Evolutionary conservation across 2,797 vertebrate genomes (phyloP).

Genomic region (Phoxinus dragarum): DNA sequence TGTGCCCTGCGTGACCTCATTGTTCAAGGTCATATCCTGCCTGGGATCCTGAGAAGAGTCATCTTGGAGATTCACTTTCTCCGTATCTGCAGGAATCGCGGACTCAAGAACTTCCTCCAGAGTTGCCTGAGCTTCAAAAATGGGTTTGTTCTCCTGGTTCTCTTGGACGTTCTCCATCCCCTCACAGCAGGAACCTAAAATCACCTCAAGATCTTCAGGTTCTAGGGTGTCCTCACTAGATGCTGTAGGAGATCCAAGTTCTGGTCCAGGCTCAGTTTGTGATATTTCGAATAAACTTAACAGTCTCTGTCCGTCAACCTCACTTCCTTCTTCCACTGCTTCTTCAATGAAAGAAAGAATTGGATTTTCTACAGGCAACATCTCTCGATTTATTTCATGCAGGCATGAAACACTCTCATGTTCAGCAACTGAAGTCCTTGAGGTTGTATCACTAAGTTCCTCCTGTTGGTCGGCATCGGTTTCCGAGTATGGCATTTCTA

Average conservation of each 20-base stretch:
- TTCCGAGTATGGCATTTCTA: conserved; percentile 9
- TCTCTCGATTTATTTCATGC: conserved; percentile 1
- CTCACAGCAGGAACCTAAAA: conserved; percentile 9
- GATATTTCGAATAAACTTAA: conserved; percentile 26
- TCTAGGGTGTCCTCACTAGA: conserved; percentile 54
- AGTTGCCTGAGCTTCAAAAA: neutral
- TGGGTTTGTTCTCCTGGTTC: neutral
- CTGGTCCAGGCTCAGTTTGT: conserved; percentile 22
- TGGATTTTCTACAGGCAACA: neutral
- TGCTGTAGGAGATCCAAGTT: conserved; percentile 58
- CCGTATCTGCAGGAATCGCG: neutral
- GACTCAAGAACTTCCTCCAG: conserved; percentile 20
- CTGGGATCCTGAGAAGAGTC: neutral
- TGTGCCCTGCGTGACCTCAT: neutral
- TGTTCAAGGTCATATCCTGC: conserved; percentile 2
- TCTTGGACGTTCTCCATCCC: neutral
- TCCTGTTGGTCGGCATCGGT: neutral
- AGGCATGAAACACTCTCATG: neutral
- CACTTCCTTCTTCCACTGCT: conserved; percentile 22
- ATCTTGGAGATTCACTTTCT: neutral
- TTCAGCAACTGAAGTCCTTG: neutral
- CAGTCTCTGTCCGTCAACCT: conserved; percentile 10
- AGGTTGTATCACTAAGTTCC: neutral
- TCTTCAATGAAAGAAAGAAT: neutral
- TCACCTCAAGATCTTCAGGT: conserved; percentile 21